Evolutionary conservation across 2,888 invertebrate species (phyloP).

Genomic region (Agrilus mali): DNA sequence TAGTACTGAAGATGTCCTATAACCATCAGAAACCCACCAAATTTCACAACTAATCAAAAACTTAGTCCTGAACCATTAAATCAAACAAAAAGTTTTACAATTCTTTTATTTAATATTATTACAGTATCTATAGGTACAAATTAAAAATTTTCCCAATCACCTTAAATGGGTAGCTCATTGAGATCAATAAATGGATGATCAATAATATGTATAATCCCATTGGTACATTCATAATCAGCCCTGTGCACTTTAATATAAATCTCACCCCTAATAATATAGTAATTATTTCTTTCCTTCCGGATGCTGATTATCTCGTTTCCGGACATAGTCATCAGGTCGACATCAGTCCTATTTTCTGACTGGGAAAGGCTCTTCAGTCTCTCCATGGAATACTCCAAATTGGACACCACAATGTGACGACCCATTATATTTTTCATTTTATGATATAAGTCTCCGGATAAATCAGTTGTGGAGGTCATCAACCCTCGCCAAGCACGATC

Average conservation of each 20-base stretch:
- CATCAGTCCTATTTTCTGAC: conserved; percentile 3
- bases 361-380: conserved; percentile 51
- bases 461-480: conserved; percentile 12
- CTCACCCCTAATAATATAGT: conserved; percentile 32
- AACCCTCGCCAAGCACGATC: conserved; percentile 72
- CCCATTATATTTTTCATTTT: conserved; percentile 68
- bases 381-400: conserved; percentile 61
- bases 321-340: conserved; percentile 9
- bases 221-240: conserved; percentile 85
- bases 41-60: too few species aligned
- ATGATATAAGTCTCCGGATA: conserved; percentile 38
- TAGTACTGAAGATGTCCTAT: too few species aligned
- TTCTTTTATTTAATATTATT: too few species aligned
- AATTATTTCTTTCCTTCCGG: conserved; percentile 15
- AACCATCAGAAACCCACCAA: too few species aligned
- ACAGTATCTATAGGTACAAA: too few species aligned
- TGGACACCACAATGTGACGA: conserved; percentile 71
- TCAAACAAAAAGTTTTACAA: too few species aligned
- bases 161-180: conserved; percentile 39
- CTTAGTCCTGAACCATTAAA: too few species aligned
- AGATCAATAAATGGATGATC: conserved; percentile 71
- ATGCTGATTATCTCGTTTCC: conserved; percentile 14
- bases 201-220: conserved; percentile 88
- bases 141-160: too few species aligned
- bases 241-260: conserved; percentile 68